These are phyloP conservation scores for Caerostris darwini DNA, from an alignment of 1,140 invertebrate genomes.

Conservation along the genomic window DNA sequence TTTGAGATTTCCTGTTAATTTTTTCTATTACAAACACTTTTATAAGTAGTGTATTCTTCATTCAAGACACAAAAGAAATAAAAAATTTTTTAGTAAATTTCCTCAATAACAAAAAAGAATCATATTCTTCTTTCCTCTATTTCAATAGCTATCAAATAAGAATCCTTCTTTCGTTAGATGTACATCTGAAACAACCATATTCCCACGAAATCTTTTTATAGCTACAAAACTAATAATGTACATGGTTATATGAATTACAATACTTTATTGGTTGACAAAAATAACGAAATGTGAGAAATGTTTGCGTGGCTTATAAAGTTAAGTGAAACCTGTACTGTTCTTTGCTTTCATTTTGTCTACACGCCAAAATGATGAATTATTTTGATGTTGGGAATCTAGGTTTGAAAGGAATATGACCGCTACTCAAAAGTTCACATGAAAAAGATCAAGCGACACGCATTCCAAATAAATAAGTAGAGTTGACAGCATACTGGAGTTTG, in stretches of 20 bases:
- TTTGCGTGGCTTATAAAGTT: background rate
- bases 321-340: background rate
- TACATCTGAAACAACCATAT: background rate
- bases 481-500: background rate
- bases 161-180: too few species aligned
- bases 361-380: background rate
- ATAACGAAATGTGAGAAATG: background rate
- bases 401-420: background rate
- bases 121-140: background rate
- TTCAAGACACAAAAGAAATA: background rate
- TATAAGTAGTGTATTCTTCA: background rate
- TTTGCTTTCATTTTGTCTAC: conserved; percentile 8
- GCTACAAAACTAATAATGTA: background rate
- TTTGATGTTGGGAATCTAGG: background rate
- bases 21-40: background rate
- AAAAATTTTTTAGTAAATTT: background rate
- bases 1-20: background rate
- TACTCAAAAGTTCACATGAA: background rate
- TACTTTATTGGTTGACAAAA: background rate
- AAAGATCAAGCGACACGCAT: background rate
- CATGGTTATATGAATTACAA: background rate
- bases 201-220: background rate
- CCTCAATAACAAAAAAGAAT: background rate
- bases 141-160: too few species aligned
- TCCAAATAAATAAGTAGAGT: background rate